Evolutionary conservation across 37 sponge, comb jelly and placozoan genomes (phyloP), one percentile per base, ranked within the genome.

Genomic region (Diacarnus erythraeanus): DNA sequence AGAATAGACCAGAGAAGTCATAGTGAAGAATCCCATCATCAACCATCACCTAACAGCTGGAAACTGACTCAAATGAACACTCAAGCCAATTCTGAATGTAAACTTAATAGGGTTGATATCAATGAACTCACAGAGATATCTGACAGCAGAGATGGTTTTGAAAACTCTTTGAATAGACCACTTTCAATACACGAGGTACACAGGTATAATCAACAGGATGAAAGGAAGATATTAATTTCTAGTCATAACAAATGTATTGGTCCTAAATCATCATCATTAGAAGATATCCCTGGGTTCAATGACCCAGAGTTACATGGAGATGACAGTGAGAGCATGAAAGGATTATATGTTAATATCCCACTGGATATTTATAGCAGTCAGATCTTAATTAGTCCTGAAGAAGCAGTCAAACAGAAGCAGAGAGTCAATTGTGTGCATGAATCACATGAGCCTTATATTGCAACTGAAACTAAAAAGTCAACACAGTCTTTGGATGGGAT

Each of bases 111-210:
- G 31, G 2, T 3, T 27, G 35, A 65, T 30, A 30, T 35, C 29
- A 3, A 30, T 65, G 17, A 65, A 65, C 17, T 31, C 12, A 30
- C 5, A 1, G 34, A 6, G 35, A 31, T 3, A 1, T 8, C 35
- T 30, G 66, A 65, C 27, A 27, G 18, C 18, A 59, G 26, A 27
- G 66, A 25, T 65, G 10, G 31, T 3, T 31, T 30, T 31, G 34
- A 30, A 65, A 65, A 65, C 66, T 30, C 66, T 47, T 47, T 12
- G 33, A 30, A 31, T 1, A 35, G 35, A 65, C 27, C 66, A 65
- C 66, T 65, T 31, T 65, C 66, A 30, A 65, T 65, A 65, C 66
- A 65, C 9, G 35, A 65, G 33, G 66, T 6, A 6, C 66, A 65
- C 66, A 65, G 2, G 2, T 17, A 65, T 17, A 65, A 65, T 30